Evolutionary conservation across 2,797 vertebrate genomes (phyloP), one percentile per base, ranked within the genome.

Genomic region (Smutsia temminckii): DNA sequence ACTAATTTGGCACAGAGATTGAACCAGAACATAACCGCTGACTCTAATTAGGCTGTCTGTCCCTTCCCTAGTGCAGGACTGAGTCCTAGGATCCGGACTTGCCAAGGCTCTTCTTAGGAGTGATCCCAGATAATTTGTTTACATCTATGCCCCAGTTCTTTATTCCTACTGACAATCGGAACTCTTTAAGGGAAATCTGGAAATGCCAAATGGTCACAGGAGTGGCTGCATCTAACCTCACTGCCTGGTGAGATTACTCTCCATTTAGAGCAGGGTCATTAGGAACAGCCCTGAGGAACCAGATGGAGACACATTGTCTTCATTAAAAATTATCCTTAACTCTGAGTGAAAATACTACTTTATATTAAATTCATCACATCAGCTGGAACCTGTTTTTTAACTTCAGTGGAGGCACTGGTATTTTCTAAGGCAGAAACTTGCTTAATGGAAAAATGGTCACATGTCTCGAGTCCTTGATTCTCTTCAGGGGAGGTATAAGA

Each of bases 321-420:
- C 95, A 91, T 92, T 90, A 96, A 21, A 94, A 94, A 92, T 96
- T 72, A 95, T 84, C 66, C 49, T 95, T 68, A 94, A 84, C 37
- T 85, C 72, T 93, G 13, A 49, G 32, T 51, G 46, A 95, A 90
- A 90, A 85, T 85, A 85, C 40, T 34, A 83, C 13, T 75, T 96
- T 95, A 79, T 63, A 86, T 96, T 92, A 75, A 89, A 97, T 93
- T 87, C 61, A 85, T 94, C 69, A 93, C 61, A 79, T 83, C 93
- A 81, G 25, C n/a, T 86, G 27, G 13, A 85, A 57, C 18, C 32
- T 93, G 69, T 42, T 72, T 89, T 92, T 94, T 91, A 84, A 80
- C 27, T 21, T 88, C 55, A 46, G 20, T 79, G 81, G 96, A 93
- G 69, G 29, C 32, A 64, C 17, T 78, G 74, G 9, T 51, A 87